Conservation (phyloP, 2,797 vertebrate genomes). For the Mormyrus proboscirostris region DNA sequence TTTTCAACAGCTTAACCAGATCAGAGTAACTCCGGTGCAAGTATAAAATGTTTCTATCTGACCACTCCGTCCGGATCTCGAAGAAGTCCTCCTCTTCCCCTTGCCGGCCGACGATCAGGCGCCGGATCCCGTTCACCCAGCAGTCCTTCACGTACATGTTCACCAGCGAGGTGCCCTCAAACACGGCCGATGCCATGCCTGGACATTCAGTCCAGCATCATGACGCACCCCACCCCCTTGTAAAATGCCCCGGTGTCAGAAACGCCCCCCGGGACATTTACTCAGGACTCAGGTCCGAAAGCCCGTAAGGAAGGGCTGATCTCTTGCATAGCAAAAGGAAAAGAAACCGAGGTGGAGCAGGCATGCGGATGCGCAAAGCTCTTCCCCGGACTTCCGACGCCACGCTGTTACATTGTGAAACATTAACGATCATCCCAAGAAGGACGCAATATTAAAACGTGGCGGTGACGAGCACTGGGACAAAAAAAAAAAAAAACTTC, state of each 20-base stretch:
- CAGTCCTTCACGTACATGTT: constrained; percentile 97
- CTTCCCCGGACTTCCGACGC: constrained; percentile 37
- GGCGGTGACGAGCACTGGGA: not conserved
- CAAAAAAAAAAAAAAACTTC: not conserved
- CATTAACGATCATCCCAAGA: not conserved
- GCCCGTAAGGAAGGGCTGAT: not conserved
- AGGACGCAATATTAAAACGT: constrained; percentile 3
- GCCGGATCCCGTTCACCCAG: constrained; percentile 92
- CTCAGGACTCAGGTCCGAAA: not conserved
- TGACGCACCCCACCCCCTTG: constrained; percentile 33
- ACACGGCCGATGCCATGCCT: constrained; percentile 89
- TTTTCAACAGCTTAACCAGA: constrained; percentile 76
- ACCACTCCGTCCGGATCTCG: constrained; percentile 96
- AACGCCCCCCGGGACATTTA: not conserved
- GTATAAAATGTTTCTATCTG: constrained; percentile 90
- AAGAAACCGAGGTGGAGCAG: not conserved
- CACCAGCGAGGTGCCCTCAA: constrained; percentile 92
- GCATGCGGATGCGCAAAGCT: not conserved
- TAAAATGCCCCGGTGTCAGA: not conserved
- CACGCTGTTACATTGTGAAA: constrained; percentile 21
- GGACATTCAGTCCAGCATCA: constrained; percentile 52
- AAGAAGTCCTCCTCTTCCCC: constrained; percentile 94
- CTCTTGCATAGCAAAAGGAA: not conserved
- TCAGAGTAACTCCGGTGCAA: constrained; percentile 87
- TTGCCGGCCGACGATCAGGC: constrained; percentile 79